phyloP scores from a whole-genome alignment of 2,797 vertebrate species.

The Babyrousa celebensis region DNA sequence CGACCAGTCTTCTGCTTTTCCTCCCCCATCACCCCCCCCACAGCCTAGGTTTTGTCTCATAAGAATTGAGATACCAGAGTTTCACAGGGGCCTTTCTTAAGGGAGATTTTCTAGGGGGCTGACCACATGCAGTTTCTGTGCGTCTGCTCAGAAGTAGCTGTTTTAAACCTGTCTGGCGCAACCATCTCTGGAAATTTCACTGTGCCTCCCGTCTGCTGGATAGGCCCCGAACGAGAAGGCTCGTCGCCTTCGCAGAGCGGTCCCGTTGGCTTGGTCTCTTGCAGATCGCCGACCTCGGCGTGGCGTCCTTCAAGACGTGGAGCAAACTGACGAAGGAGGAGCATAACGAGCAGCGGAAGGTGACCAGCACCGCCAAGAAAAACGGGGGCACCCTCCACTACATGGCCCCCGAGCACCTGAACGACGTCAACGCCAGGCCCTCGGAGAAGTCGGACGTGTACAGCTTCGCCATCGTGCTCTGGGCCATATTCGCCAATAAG shows the following conservation, averaged over 20 bases:
- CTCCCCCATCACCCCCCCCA: too few species aligned
- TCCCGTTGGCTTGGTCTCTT: background rate
- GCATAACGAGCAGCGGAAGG: conserved; percentile 90
- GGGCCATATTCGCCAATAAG: conserved; percentile 95
- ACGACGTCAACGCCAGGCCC: conserved; percentile 92
- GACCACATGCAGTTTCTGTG: background rate
- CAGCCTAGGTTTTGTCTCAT: background rate
- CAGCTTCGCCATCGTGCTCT: conserved; percentile 97
- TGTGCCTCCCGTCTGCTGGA: background rate
- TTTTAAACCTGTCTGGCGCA: background rate
- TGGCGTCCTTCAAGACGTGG: conserved; percentile 96
- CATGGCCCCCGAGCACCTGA: conserved; percentile 98
- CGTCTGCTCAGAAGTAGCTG: background rate
- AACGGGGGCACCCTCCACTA: conserved; percentile 96
- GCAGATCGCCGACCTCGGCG: conserved; percentile 97
- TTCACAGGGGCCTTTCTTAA: background rate
- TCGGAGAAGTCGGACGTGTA: conserved; percentile 97
- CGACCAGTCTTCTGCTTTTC: conserved; percentile 39
- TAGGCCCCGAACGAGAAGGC: background rate
- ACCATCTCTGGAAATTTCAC: background rate
- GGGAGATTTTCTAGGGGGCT: background rate
- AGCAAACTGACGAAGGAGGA: conserved; percentile 96
- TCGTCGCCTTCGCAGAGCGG: background rate
- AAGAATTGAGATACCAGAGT: conserved; percentile 3
- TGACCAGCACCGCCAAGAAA: conserved; percentile 71